Base-by-base conservation (phyloP, 1,140 invertebrate genomes). In the Eubasilissa regina region DNA sequence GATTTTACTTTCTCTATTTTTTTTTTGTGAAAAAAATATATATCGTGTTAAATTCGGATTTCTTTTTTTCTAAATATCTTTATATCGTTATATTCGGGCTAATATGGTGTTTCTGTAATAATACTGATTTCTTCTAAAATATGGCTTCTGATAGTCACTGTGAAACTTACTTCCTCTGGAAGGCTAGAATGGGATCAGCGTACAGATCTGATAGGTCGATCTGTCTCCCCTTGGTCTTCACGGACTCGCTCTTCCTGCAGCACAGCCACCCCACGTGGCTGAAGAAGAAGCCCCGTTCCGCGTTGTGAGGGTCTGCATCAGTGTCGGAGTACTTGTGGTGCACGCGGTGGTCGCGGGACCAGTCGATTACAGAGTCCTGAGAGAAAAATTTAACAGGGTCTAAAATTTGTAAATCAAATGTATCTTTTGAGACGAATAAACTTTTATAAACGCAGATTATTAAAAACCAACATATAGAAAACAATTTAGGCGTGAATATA, bases 171-270 rank as follows among this genome's bases (percentile, higher is more conserved):
- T 86, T 93, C 84, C 91, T 90, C 84, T 96, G 95, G 83, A 94
- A 93, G 83, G 86, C 88, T 12, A 95, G 89, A 6, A 96, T 89
- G 44, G 93, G 92, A 89, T 97, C 95, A 44, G 86, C 87, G 77
- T 90, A 86, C 19, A 96, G 87, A 85, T 97, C 95, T 44, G 87
- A 90, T 84, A 95, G 87, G 84, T 95, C 93, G n/a, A 96, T 87
- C 72, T 86, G 86, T 80, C 90, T 91, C 21, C 94, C 94, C 85
- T 92, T 93, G 35, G 85, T 84, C 74, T 88, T 91, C n/a, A 95
- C 90, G 66, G 91, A 91, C 58, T 89, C 88, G 82, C 92, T 91
- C 83, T 92, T 92, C 72, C 86, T 90, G 74, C 90, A 85, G 81
- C 92, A 84, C 51, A 93, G 83, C 92, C 92, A 93, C 11, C 92